A percentile compares a stretch with the other conserved stretches of the same genome.
phyloP scores from a whole-genome alignment of 2,797 vertebrate genomes.

The Leptatherina wallacei region DNA sequence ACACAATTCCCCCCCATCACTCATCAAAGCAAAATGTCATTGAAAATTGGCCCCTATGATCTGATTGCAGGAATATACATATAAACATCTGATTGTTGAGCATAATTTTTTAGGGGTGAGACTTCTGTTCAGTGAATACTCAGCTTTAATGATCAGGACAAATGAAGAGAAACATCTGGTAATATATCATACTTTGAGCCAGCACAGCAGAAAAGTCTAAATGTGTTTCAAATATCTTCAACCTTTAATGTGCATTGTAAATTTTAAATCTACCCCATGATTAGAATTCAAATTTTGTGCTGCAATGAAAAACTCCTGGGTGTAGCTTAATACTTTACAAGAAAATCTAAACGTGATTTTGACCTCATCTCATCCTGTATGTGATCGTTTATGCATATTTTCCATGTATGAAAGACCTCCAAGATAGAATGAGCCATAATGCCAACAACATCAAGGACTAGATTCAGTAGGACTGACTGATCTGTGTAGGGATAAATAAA shows the following conservation, averaged over 20 bases:
- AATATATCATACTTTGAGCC: too few species aligned
- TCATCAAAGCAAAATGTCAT: conserved; percentile 76
- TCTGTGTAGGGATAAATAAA: not conserved
- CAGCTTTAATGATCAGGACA: not conserved
- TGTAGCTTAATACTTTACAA: not conserved
- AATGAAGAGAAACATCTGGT: too few species aligned
- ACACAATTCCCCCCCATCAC: conserved; percentile 61
- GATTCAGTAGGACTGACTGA: not conserved
- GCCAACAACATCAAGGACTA: not conserved
- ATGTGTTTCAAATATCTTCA: too few species aligned
- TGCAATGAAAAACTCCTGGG: too few species aligned
- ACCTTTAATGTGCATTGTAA: too few species aligned
- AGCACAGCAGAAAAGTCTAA: too few species aligned
- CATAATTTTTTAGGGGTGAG: not conserved
- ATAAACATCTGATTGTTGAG: conserved; percentile 31
- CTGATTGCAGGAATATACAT: conserved; percentile 46
- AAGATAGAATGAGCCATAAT: not conserved
- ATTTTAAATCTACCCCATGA: not conserved
- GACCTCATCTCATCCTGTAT: not conserved
- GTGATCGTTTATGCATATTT: not conserved
- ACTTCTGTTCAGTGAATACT: conserved; percentile 10
- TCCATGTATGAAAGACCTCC: too few species aligned
- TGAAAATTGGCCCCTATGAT: conserved; percentile 61
- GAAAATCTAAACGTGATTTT: not conserved
- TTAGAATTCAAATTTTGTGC: too few species aligned